These are phyloP conservation scores for Aix galericulata DNA, from an alignment of 2,113 vertebrate genomes.

Conservation along the genomic window DNA sequence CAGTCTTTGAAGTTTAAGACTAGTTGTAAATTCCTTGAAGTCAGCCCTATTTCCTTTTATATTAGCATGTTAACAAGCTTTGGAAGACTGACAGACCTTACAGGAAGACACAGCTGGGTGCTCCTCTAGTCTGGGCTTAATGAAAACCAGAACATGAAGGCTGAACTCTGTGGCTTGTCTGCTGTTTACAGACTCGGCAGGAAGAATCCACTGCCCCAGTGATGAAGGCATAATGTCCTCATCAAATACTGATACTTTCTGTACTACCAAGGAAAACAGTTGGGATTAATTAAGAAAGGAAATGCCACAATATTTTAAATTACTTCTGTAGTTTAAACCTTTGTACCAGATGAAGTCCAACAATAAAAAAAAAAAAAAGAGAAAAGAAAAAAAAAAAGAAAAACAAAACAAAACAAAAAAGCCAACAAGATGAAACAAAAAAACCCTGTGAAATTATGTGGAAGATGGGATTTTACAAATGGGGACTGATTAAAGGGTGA, in stretches of 20 bases:
- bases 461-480: constrained; percentile 46
- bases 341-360: constrained; percentile 71
- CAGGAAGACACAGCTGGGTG: constrained; percentile 83
- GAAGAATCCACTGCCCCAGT: constrained; percentile 67
- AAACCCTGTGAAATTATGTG: constrained; percentile 22
- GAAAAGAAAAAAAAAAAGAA: neutral
- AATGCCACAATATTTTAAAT: constrained; percentile 77
- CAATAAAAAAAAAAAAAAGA: constrained; percentile 38
- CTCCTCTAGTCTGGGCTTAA: constrained; percentile 77
- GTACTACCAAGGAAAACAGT: constrained; percentile 70
- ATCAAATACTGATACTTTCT: constrained; percentile 64
- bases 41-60: constrained; percentile 81
- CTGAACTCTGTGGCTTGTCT: constrained; percentile 54
- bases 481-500: constrained; percentile 48
- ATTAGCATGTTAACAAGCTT: constrained; percentile 86
- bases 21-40: constrained; percentile 86
- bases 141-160: constrained; percentile 76
- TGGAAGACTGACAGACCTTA: constrained; percentile 80
- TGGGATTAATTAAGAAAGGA: constrained; percentile 84
- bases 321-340: constrained; percentile 75
- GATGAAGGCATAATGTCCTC: constrained; percentile 71
- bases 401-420: neutral
- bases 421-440: neutral
- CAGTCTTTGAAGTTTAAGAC: constrained; percentile 84
- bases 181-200: constrained; percentile 77